A percentile compares a stretch with the other conserved stretches of the same genome.
phyloP scores from a whole-genome alignment of 2,797 vertebrate genomes.

The Atherinosoma microstoma region DNA sequence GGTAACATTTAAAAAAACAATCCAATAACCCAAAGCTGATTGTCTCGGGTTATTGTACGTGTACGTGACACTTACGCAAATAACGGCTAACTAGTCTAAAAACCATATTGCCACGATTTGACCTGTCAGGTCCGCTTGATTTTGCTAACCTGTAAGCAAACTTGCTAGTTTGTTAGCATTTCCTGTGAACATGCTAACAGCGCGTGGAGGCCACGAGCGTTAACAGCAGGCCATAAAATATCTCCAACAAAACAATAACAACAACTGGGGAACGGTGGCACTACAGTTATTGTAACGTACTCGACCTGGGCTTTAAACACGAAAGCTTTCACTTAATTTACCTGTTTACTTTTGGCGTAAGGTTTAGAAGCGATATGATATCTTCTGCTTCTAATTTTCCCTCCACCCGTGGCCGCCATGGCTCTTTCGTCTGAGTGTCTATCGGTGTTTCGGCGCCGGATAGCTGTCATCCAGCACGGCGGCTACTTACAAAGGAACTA shows the following conservation, averaged over 20 bases:
- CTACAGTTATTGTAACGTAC: background rate
- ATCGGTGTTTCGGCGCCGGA: constrained; percentile 83
- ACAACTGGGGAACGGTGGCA: constrained; percentile 28
- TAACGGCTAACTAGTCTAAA: background rate
- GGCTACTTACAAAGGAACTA: constrained; percentile 35
- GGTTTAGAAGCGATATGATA: constrained; percentile 87
- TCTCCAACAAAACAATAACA: constrained; percentile 82
- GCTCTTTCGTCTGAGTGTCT: constrained; percentile 80
- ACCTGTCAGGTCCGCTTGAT: constrained; percentile 60
- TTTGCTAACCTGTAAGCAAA: constrained; percentile 44
- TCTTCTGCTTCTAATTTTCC: constrained; percentile 89
- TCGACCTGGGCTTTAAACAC: background rate
- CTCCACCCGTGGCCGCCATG: constrained; percentile 90
- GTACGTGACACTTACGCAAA: background rate
- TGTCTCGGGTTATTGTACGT: background rate
- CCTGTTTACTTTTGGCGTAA: constrained; percentile 87
- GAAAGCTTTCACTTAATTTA: constrained; percentile 57
- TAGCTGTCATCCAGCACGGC: constrained; percentile 80
- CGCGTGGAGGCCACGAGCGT: constrained; percentile 84
- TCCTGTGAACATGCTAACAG: constrained; percentile 64
- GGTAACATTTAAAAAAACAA: constrained; percentile 17
- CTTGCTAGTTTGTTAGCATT: constrained; percentile 60
- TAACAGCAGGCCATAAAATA: constrained; percentile 82
- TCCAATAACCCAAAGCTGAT: fast-evolving
- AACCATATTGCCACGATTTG: constrained; percentile 15